Evolutionary conservation across 2,888 invertebrate species (phyloP), one percentile per base, ranked within the genome.

Genomic region (Clunio marinus): DNA sequence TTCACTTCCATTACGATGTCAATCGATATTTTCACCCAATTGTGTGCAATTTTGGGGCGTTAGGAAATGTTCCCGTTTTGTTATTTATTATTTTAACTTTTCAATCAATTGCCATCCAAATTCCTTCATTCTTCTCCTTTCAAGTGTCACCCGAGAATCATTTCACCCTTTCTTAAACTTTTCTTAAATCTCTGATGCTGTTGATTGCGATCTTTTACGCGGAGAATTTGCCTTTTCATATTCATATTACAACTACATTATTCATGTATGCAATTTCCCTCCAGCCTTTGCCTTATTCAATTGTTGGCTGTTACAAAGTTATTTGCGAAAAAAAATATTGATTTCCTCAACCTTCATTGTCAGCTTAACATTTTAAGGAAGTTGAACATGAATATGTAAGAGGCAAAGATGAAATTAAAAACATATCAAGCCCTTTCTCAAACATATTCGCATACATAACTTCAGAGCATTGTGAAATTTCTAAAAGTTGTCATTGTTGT

Each of bases 11-110:
- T 60, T 35, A 41, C 17, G 28, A 28, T 63, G 63, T 63, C 63
- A 63, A 63, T 63, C 63, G 63, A 63, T 63, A 63, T 63, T 63
- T 63, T 35, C 20, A 20, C 51, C 60, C 20, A n/a, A 37, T 13
- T 3, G n/a, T 37, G 27, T 24, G 25, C 27, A 8, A 8, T 27
- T 63, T 63, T 24, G 46, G 63, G 63, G 63, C 63, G 63, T 63
- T 27, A 27, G 25, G 20, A 45, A 63, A 63, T 63, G 25, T 46
- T n/a, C n/a, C n/a, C n/a, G n/a, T n/a, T n/a, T n/a, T 45, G 63
- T 20, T 60, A 32, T 22, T 60, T 60, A 37, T 60, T 60, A 60
- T 60, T 60, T 24, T 60, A 60, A 60, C 60, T 60, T 60, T 60
- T 60, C 60, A 60, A 60, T 60, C 60, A 60, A 60, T 60, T 60